Percentiles rank a stretch among this genome's conserved stretches.
Evolutionary conservation across 2,113 vertebrate genomes (phyloP).

Genomic region (Amblyopsis rosae): DNA sequence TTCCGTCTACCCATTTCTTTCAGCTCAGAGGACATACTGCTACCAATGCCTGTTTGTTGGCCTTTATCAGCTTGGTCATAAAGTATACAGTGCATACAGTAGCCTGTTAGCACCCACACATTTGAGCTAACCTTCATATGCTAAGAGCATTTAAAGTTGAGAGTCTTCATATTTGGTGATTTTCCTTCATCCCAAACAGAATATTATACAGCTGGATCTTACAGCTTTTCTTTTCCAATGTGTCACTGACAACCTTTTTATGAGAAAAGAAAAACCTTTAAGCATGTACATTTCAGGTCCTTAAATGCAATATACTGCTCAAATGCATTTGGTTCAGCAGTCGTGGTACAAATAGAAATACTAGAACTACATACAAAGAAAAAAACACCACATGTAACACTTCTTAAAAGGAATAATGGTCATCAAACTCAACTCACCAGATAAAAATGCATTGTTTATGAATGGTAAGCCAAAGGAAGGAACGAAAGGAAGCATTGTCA

Average conservation of each 20-base stretch:
- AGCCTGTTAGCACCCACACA: slow-evolving; percentile 34
- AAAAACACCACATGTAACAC: slow-evolving; percentile 61
- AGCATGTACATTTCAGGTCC: slow-evolving; percentile 22
- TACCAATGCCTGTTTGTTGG: slow-evolving; percentile 23
- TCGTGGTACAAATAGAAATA: slow-evolving; percentile 60
- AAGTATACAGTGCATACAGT: slow-evolving; percentile 33
- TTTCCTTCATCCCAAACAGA: slow-evolving; percentile 53
- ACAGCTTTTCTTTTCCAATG: slow-evolving; percentile 27
- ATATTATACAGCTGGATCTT: slow-evolving; percentile 35
- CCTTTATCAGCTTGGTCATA: slow-evolving; percentile 29
- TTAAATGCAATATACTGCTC: slow-evolving; percentile 54
- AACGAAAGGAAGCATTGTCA: too few relatives aligned
- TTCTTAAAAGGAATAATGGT: slow-evolving; percentile 57
- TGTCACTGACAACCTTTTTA: slow-evolving; percentile 51
- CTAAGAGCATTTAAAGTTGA: slow-evolving; percentile 52
- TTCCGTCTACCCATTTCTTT: slow-evolving; percentile 5
- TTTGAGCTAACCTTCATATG: slow-evolving; percentile 11
- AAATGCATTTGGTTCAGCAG: slow-evolving; percentile 70
- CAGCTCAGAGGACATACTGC: slow-evolving; percentile 22
- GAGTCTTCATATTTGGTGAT: slow-evolving; percentile 63
- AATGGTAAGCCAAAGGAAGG: slow-evolving; percentile 18
- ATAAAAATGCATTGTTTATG: slow-evolving; percentile 17
- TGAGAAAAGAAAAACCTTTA: slow-evolving; percentile 14
- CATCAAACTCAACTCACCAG: slow-evolving; percentile 22
- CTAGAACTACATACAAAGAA: slow-evolving; percentile 64